These are phyloP conservation scores for Heliconius erato DNA, from an alignment of 2,888 invertebrate genomes.

Conservation along the genomic window DNA sequence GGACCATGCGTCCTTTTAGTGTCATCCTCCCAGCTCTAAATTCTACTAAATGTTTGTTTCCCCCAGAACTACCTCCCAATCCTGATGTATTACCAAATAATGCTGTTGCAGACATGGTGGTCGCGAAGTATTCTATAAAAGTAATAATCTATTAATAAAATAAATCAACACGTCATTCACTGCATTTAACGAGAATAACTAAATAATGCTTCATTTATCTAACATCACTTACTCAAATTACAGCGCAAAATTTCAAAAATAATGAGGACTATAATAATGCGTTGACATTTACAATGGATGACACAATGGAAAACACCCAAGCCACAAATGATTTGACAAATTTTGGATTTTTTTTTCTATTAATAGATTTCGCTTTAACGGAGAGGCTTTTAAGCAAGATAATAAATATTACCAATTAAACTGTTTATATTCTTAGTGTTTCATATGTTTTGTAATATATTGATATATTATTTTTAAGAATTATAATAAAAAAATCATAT, in stretches of 20 bases:
- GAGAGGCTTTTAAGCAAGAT: background rate
- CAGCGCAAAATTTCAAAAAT: background rate
- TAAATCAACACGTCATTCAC: background rate
- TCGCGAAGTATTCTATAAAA: constrained; percentile 13
- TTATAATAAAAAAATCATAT: background rate
- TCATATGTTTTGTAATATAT: background rate
- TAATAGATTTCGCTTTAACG: background rate
- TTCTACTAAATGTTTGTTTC: constrained; percentile 96
- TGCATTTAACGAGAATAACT: background rate
- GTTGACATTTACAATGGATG: constrained; percentile 6
- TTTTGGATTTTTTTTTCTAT: constrained; percentile 16
- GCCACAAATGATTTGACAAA: constrained; percentile 33
- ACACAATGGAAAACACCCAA: constrained; percentile 22
- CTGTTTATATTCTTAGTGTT: background rate
- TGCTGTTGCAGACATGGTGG: constrained; percentile 88
- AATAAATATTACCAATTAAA: background rate
- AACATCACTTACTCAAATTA: background rate
- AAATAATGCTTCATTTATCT: background rate
- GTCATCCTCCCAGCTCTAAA: constrained; percentile 99
- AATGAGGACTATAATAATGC: background rate
- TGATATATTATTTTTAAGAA: background rate
- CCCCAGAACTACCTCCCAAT: constrained; percentile 92
- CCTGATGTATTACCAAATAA: constrained; percentile 91
- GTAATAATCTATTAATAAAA: constrained; percentile 8
- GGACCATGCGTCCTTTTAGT: constrained; percentile 96